Conservation (phyloP, 2,113 vertebrate genomes). For the Cyphomyrus discorhynchus region DNA sequence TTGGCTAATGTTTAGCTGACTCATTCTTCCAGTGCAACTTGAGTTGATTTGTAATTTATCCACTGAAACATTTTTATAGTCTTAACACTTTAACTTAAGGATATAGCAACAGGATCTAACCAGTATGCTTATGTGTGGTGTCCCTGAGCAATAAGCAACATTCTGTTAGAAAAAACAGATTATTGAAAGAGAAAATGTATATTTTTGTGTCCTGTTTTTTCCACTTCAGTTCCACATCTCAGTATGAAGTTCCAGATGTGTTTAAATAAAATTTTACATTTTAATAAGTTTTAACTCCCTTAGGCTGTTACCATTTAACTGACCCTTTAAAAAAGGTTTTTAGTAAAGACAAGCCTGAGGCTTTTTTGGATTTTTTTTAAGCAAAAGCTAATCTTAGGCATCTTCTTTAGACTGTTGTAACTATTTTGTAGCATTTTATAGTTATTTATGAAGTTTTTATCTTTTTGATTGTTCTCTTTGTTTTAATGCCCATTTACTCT, state of each 20-base stretch:
- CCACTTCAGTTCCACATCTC: not conserved
- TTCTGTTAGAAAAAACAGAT: not conserved
- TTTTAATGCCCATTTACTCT: not conserved
- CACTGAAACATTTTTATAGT: not conserved
- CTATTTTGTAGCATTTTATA: not conserved
- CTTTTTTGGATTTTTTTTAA: not conserved
- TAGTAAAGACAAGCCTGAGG: not conserved
- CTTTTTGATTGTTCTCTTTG: not conserved
- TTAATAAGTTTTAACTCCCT: not conserved
- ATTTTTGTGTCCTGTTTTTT: not conserved
- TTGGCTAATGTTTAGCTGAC: not conserved
- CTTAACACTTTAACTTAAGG: not conserved
- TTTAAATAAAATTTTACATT: not conserved
- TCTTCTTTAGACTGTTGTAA: not conserved
- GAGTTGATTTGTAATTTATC: not conserved
- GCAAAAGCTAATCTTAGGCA: not conserved
- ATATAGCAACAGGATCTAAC: not conserved
- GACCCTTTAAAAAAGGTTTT: not conserved
- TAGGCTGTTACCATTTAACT: not conserved
- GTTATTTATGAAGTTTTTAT: not conserved
- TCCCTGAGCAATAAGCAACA: not conserved
- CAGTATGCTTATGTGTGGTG: not conserved
- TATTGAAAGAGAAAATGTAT: not conserved
- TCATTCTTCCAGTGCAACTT: not conserved
- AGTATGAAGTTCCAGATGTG: not conserved